Percentiles rank a stretch among this genome's conserved stretches.
Conservation (phyloP, 2,888 invertebrate species). For the Leptura quadrifasciata region DNA sequence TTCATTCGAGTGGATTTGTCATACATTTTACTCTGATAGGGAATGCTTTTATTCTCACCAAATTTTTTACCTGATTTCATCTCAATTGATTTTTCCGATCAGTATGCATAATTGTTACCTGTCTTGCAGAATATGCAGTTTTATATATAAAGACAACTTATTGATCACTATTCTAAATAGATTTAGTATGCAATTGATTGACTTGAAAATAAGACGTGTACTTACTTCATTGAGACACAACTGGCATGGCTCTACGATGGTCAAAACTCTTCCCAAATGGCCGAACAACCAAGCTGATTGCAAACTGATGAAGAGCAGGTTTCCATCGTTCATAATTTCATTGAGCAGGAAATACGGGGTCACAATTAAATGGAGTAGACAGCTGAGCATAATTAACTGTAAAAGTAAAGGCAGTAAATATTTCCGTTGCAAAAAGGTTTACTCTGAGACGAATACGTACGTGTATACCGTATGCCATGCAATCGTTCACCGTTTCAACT, state of each 20-base stretch:
- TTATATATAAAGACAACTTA: background rate
- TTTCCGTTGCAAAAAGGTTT: background rate
- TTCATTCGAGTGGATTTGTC: too few species aligned
- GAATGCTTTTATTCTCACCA: too few species aligned
- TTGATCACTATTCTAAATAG: too few species aligned
- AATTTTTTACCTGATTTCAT: background rate
- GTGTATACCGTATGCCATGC: conserved; percentile 54
- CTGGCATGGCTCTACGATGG: conserved; percentile 60
- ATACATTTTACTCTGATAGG: too few species aligned
- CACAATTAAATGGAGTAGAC: conserved; percentile 58
- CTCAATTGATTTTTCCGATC: background rate
- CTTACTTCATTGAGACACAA: conserved; percentile 58
- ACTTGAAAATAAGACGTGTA: background rate
- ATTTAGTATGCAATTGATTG: too few species aligned
- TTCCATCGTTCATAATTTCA: conserved; percentile 54
- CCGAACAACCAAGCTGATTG: conserved; percentile 53
- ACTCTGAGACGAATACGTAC: conserved; percentile 22
- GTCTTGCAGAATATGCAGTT: background rate
- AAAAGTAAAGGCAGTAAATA: conserved; percentile 55
- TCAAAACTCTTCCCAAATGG: conserved; percentile 57
- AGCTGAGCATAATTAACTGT: conserved; percentile 58
- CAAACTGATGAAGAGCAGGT: conserved; percentile 66
- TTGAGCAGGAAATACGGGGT: conserved; percentile 60
- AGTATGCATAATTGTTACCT: background rate
- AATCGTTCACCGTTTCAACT: conserved; percentile 53